Percentiles rank a stretch among this genome's conserved stretches.
phyloP scores from a whole-genome alignment of 2,797 vertebrate species.

The Danio choprae region DNA sequence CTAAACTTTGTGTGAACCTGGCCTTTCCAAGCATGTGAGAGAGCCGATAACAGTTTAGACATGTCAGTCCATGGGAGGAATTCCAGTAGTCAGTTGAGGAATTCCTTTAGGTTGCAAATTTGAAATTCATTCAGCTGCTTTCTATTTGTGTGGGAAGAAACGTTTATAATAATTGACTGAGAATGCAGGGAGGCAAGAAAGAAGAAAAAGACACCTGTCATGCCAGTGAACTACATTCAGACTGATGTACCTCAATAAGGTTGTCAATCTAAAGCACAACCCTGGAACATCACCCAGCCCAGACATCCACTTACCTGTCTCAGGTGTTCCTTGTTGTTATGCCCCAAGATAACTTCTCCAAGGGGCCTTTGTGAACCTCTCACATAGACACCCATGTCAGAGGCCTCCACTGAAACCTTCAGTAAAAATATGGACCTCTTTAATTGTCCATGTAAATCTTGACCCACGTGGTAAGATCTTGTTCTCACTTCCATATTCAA shows the following conservation, averaged over 20 bases:
- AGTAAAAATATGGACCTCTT: slow-evolving; percentile 77
- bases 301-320: slow-evolving; percentile 78
- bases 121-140: slow-evolving; percentile 40
- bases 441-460: slow-evolving; percentile 75
- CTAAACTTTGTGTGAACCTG: slow-evolving; percentile 28
- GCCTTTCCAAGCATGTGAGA: background rate
- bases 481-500: background rate
- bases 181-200: background rate
- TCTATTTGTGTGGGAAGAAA: slow-evolving; percentile 35
- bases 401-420: slow-evolving; percentile 74
- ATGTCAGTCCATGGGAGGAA: slow-evolving; percentile 8
- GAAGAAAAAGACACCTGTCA: background rate
- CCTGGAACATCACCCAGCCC: background rate
- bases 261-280: background rate
- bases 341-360: slow-evolving; percentile 69
- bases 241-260: background rate
- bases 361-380: slow-evolving; percentile 74
- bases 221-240: slow-evolving; percentile 5
- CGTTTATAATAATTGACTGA: slow-evolving; percentile 31
- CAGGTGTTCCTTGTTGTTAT: slow-evolving; percentile 68
- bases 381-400: slow-evolving; percentile 72
- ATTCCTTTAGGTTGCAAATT: slow-evolving; percentile 44
- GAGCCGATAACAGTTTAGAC: slow-evolving; percentile 21
- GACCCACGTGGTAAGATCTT: slow-evolving; percentile 51
- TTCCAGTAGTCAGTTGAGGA: slow-evolving; percentile 29